phyloP scores from a whole-genome alignment of 2,113 vertebrate genomes.

The Acrocephalus kingi region DNA sequence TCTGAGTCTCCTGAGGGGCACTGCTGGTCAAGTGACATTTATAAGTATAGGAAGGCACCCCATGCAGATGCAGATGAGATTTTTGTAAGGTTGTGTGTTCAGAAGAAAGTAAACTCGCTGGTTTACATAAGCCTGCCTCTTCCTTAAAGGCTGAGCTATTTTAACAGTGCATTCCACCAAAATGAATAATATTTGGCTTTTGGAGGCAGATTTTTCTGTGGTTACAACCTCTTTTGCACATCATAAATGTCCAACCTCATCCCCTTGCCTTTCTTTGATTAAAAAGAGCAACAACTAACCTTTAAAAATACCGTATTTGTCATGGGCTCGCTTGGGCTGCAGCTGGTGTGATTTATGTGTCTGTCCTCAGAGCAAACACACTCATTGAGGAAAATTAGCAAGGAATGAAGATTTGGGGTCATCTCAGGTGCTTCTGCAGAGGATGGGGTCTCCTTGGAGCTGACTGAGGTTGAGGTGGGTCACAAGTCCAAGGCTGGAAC shows the following conservation, averaged over 20 bases:
- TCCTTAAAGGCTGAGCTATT: conserved; percentile 60
- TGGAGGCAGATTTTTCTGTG: conserved; percentile 60
- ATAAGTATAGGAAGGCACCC: background rate
- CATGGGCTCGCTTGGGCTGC: background rate
- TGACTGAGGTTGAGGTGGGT: background rate
- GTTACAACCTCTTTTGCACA: conserved; percentile 62
- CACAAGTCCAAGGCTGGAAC: background rate
- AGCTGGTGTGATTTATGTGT: background rate
- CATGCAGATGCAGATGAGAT: background rate
- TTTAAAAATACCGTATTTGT: conserved; percentile 22
- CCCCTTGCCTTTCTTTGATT: conserved; percentile 63
- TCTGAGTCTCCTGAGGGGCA: background rate
- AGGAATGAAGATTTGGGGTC: background rate
- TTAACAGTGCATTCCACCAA: conserved; percentile 44
- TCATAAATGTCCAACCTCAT: conserved; percentile 51
- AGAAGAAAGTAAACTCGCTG: conserved; percentile 4
- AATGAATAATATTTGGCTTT: conserved; percentile 67
- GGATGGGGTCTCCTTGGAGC: background rate
- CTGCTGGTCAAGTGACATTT: background rate
- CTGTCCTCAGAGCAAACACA: background rate
- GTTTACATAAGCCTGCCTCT: conserved; percentile 35
- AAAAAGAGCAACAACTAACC: conserved; percentile 48
- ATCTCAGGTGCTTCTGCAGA: background rate
- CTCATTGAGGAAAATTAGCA: background rate
- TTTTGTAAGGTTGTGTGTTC: background rate